Evolutionary conservation across 2,113 vertebrate genomes (phyloP).

Genomic region (Hypomesus transpacificus): DNA sequence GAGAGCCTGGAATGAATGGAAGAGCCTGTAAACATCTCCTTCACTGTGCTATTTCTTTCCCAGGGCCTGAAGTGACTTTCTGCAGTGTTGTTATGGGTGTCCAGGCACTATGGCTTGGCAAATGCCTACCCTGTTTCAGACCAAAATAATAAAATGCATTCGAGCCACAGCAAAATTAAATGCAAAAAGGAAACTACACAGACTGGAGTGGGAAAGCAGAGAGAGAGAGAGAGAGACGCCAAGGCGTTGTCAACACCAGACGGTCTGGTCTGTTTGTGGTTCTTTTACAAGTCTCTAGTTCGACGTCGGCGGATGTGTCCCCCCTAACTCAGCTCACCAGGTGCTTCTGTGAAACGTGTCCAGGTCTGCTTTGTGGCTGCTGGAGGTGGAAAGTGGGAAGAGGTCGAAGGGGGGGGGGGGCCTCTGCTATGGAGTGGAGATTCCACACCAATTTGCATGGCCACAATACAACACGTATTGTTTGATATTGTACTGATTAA

Average conservation of each 20-base stretch:
- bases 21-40: slow-evolving; percentile 45
- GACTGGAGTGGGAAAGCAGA: slow-evolving; percentile 39
- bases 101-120: slow-evolving; percentile 43
- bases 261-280: slow-evolving; percentile 55
- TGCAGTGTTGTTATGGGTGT: slow-evolving; percentile 39
- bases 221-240: slow-evolving; percentile 28
- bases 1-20: slow-evolving; percentile 41
- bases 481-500: neutral
- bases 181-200: slow-evolving; percentile 34
- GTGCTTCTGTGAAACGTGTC: slow-evolving; percentile 45
- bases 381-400: slow-evolving; percentile 1
- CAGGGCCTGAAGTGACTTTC: slow-evolving; percentile 38
- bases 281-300: slow-evolving; percentile 45
- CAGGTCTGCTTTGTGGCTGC: slow-evolving; percentile 36
- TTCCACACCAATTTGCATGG: slow-evolving; percentile 37
- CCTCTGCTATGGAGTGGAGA: slow-evolving; percentile 29
- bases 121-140: slow-evolving; percentile 44
- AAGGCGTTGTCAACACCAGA: slow-evolving; percentile 62
- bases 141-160: slow-evolving; percentile 53
- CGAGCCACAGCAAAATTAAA: slow-evolving; percentile 48
- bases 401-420: too few species aligned
- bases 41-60: slow-evolving; percentile 53
- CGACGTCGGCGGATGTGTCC: slow-evolving; percentile 49
- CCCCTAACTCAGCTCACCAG: slow-evolving; percentile 36
- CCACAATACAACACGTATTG: slow-evolving; percentile 1